A percentile compares a stretch with the other conserved stretches of the same genome.
Conservation (phyloP, 2,113 vertebrate species). For the Climacteris rufus region DNA sequence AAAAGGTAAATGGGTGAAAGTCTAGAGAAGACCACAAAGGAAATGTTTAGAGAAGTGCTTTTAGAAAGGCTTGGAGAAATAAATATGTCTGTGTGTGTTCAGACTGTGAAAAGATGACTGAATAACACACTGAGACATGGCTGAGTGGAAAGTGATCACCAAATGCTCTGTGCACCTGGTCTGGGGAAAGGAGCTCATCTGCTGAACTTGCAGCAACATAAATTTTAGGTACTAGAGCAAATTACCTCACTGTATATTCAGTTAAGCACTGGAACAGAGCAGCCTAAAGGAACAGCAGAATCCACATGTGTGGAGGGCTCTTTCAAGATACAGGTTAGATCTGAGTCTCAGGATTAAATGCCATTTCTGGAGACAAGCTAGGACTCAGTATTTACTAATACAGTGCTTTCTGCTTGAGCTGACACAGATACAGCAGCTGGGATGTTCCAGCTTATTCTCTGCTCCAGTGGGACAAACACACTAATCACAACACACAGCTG, state of each 20-base stretch:
- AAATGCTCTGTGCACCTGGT: background rate
- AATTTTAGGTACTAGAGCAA: background rate
- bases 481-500: background rate
- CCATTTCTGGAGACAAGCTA: background rate
- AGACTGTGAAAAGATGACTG: background rate
- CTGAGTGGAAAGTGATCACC: background rate
- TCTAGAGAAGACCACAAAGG: background rate
- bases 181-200: background rate
- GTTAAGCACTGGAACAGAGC: background rate
- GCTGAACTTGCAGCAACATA: background rate
- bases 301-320: background rate
- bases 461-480: background rate
- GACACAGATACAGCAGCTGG: background rate
- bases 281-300: background rate
- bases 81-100: rapidly evolving
- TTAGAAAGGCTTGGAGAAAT: background rate
- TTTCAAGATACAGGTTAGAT: background rate
- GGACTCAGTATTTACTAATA: background rate
- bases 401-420: background rate
- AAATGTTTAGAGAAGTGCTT: background rate
- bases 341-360: background rate
- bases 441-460: background rate
- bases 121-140: background rate
- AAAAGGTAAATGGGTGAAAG: background rate
- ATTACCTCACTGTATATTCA: background rate